Evolutionary conservation across 1,140 invertebrate genomes (phyloP), one percentile per base, ranked within the genome.

Genomic region (Drosophila sechellia): DNA sequence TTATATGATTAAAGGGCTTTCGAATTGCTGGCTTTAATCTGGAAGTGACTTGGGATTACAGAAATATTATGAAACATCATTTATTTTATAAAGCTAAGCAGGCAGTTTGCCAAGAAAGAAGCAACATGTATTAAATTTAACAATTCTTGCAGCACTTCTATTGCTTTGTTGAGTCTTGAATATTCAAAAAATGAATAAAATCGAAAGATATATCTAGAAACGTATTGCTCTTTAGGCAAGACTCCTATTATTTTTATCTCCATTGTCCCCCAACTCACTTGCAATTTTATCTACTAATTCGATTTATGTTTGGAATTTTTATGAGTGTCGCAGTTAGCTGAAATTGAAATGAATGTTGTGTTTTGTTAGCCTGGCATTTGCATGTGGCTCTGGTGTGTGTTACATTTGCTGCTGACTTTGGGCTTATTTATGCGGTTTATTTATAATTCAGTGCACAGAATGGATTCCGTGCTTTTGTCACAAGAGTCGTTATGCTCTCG

Each of bases 401-500:
- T 68, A 39, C 42, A 55, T 35, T 68, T 17, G 12, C 13, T 13
- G 42, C 48, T 43, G 81, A 48, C 70, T 83, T 61, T 52, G 53
- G 78, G 59, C 83, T 70, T 76, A 69, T 89, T 83, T 77, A 77
- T 77, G 50, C 58, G 50, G 71, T 72, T 87, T 77, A 77, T 87
- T 79, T 73, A 79, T 83, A 81, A 86, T 81, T 86, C 83, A 81
- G 78, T 65, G 45, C 69, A 52, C 74, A 87, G 66, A 69, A 87
- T 79, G 74, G 66, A 79, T 87, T 78, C 63, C 52, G 59, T 63
- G 72, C 42, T 55, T 34, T 35, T 50, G 59, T 71, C 65, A 48
- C 43, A 46, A 25, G 40, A 37, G 63, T 43, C 48, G 34, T 42
- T 50, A 50, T 52, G n/a, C 45, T 22, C 27, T 42, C 13, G n/a